phyloP scores from a whole-genome alignment of 2,888 invertebrate genomes.

The Stomorhina lunata region DNA sequence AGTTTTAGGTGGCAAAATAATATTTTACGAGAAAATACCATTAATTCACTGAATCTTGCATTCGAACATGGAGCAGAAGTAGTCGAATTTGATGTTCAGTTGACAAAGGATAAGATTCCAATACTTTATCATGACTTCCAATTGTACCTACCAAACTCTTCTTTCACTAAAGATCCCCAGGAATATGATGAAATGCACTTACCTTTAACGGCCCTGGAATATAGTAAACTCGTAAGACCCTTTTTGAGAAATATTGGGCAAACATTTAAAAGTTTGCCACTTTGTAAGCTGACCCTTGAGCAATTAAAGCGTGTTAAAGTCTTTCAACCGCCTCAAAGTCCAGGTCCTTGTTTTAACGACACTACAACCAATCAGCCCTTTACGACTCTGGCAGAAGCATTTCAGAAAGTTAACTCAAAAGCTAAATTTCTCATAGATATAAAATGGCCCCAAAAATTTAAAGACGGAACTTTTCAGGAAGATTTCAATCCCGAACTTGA shows the following conservation, averaged over 20 bases:
- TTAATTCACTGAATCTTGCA: constrained; percentile 94
- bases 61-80: constrained; percentile 95
- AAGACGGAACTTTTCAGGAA: background rate
- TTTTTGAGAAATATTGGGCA: background rate
- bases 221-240: constrained; percentile 88
- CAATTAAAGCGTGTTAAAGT: constrained; percentile 37
- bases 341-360: constrained; percentile 83
- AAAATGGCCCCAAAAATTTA: constrained; percentile 93
- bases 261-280: background rate
- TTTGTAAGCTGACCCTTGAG: constrained; percentile 7
- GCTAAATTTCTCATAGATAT: constrained; percentile 97
- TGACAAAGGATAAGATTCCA: constrained; percentile 94
- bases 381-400: constrained; percentile 89
- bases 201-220: constrained; percentile 96
- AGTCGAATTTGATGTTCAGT: constrained; percentile 98
- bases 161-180: constrained; percentile 82
- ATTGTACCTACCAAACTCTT: constrained; percentile 69
- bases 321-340: background rate
- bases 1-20: constrained; percentile 87
- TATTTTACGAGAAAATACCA: constrained; percentile 88
- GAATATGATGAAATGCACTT: constrained; percentile 89
- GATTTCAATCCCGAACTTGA: constrained; percentile 81
- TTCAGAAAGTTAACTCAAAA: constrained; percentile 87
- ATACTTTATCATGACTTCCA: constrained; percentile 96
- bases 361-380: constrained; percentile 84